Evolutionary conservation across 2,797 vertebrate genomes (phyloP).

Genomic region (Acanthurus leucopareius): DNA sequence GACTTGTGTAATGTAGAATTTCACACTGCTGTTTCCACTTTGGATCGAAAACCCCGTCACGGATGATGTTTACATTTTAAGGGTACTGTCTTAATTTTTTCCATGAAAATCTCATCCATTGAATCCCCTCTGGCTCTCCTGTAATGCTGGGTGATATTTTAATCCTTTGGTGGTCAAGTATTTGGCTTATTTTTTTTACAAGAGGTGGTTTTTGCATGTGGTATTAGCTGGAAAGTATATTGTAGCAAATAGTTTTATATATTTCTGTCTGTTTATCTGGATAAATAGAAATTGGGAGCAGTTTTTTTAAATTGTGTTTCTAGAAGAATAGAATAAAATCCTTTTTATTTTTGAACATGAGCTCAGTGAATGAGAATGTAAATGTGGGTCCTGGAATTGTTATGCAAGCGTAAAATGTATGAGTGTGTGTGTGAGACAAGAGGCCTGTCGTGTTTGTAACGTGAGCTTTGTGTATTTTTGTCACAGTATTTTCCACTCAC

Average conservation of each 20-base stretch:
- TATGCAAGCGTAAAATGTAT: neutral
- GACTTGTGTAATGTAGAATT: constrained; percentile 80
- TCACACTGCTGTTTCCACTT: constrained; percentile 78
- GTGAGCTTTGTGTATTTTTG: constrained; percentile 27
- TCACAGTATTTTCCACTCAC: constrained; percentile 27
- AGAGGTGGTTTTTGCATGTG: constrained; percentile 24
- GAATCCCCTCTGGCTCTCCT: constrained; percentile 28
- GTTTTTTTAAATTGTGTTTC: constrained; percentile 6
- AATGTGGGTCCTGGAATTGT: neutral
- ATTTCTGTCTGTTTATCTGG: no score
- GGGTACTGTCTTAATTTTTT: constrained; percentile 56
- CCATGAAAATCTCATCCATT: constrained; percentile 50
- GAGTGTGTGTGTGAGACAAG: constrained; percentile 14
- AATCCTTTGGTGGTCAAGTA: constrained; percentile 48
- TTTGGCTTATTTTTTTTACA: constrained; percentile 33
- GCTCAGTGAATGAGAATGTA: neutral
- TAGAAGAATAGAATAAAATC: neutral
- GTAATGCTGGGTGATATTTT: constrained; percentile 44
- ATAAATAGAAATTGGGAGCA: no score
- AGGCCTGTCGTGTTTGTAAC: constrained; percentile 30
- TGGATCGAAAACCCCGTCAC: constrained; percentile 50
- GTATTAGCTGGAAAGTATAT: constrained; percentile 27
- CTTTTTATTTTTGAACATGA: constrained; percentile 10
- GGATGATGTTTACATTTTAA: constrained; percentile 75
- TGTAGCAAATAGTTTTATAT: constrained; percentile 8